phyloP scores from a whole-genome alignment of 23 tunicate species.

The Trididemnum clinides region DNA sequence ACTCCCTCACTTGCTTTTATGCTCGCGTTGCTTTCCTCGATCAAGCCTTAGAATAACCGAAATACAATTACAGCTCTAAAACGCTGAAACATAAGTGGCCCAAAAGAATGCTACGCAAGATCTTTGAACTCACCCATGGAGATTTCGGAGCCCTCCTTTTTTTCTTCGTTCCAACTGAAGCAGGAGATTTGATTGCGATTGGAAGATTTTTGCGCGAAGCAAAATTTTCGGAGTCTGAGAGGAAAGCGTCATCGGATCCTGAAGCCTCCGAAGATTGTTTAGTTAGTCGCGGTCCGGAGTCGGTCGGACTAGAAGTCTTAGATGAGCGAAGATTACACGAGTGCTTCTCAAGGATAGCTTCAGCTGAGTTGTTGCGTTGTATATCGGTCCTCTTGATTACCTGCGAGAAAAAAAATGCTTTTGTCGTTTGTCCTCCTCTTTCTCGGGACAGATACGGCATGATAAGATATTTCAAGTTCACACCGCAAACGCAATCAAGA shows the following conservation, averaged over 20 bases:
- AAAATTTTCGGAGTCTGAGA: slow-evolving; percentile 57
- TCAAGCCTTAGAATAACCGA: too few relatives aligned
- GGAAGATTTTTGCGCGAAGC: not conserved
- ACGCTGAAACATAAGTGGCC: too few relatives aligned
- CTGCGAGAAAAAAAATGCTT: not conserved
- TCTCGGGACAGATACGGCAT: too few relatives aligned
- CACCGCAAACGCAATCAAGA: too few relatives aligned
- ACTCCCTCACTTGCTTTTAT: too few relatives aligned
- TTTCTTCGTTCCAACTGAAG: slow-evolving; percentile 14
- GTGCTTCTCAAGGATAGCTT: not conserved
- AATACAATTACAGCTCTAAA: too few relatives aligned
- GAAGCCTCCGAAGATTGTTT: not conserved
- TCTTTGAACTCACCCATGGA: slow-evolving; percentile 57
- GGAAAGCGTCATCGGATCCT: slow-evolving; percentile 68
- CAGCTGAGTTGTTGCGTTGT: not conserved
- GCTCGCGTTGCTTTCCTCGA: too few relatives aligned
- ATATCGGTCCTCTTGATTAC: slow-evolving; percentile 7
- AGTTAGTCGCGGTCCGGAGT: not conserved
- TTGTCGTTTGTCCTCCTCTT: too few relatives aligned
- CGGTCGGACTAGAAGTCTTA: not conserved
- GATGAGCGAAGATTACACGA: slow-evolving; percentile 16
- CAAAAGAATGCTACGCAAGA: too few relatives aligned
- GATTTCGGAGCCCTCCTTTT: slow-evolving; percentile 73
- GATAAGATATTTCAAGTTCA: too few relatives aligned
- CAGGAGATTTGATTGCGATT: not conserved